Percentiles rank a stretch among this genome's conserved stretches.
phyloP scores from a whole-genome alignment of 2,888 invertebrate species.

The Phlogophora meticulosa region DNA sequence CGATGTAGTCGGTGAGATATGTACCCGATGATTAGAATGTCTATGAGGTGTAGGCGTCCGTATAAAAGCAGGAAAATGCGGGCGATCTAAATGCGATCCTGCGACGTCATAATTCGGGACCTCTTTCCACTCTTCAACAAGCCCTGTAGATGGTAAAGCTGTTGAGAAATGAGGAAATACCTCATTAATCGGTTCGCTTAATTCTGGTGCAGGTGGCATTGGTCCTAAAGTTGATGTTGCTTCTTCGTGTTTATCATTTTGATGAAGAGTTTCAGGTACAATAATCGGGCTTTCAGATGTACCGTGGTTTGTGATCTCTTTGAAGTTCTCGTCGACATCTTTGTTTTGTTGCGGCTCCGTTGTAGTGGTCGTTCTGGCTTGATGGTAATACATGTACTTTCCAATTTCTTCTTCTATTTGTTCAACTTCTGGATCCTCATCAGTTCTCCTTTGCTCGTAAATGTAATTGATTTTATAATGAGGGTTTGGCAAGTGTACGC shows the following conservation, averaged over 20 bases:
- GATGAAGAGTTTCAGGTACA: not conserved
- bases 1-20: conserved; percentile 6
- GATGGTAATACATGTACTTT: conserved; percentile 68
- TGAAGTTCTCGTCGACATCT: conserved; percentile 3
- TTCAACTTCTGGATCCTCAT: conserved; percentile 73
- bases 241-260: conserved; percentile 3
- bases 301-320: not conserved
- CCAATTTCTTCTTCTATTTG: conserved; percentile 73
- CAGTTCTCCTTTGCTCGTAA: conserved; percentile 71
- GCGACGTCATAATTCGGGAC: conserved; percentile 12
- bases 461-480: conserved; percentile 70
- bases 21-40: conserved; percentile 9
- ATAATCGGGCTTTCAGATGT: not conserved
- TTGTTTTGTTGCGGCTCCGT: conserved; percentile 32
- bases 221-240: conserved; percentile 17
- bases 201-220: conserved; percentile 16
- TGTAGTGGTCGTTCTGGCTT: conserved; percentile 64
- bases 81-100: conserved; percentile 27
- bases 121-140: conserved; percentile 61
- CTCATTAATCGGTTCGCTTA: not conserved
- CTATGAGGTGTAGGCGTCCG: not conserved
- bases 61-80: conserved; percentile 12
- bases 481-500: conserved; percentile 58
- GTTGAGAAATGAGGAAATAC: conserved; percentile 11
- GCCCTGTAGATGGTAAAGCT: conserved; percentile 52